Evolutionary conservation across 2,888 invertebrate genomes (phyloP).

Genomic region (Habrosyne pyritoides): DNA sequence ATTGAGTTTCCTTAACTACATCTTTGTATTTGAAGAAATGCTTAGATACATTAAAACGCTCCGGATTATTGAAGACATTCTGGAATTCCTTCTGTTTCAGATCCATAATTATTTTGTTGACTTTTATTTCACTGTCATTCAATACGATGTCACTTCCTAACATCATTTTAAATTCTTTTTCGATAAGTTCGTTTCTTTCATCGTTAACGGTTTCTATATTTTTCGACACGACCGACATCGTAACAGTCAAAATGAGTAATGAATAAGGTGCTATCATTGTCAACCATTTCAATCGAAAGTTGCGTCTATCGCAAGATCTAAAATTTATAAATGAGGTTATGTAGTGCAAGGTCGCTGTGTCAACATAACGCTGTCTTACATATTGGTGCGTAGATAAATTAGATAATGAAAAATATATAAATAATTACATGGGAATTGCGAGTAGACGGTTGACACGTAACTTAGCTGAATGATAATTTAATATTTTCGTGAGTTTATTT

Average conservation of each 20-base stretch:
- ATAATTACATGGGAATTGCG: not conserved
- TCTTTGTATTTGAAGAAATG: constrained; percentile 87
- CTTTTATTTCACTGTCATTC: constrained; percentile 76
- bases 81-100: constrained; percentile 79
- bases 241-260: constrained; percentile 20
- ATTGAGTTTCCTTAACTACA: constrained; percentile 82
- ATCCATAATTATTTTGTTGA: constrained; percentile 84
- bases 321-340: constrained; percentile 24
- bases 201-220: constrained; percentile 32
- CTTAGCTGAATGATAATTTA: too few relatives aligned
- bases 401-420: not conserved
- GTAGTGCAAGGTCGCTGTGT: constrained; percentile 35
- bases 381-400: not conserved
- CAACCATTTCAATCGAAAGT: constrained; percentile 34
- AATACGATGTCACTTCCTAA: constrained; percentile 81
- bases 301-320: constrained; percentile 13
- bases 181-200: constrained; percentile 71
- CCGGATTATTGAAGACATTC: constrained; percentile 71
- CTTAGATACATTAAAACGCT: constrained; percentile 84
- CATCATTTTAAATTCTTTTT: constrained; percentile 71
- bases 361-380: constrained; percentile 14
- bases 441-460: not conserved
- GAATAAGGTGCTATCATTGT: constrained; percentile 36
- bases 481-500: too few relatives aligned
- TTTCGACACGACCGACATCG: constrained; percentile 16